phyloP scores from a whole-genome alignment of 1,140 invertebrate species.

The Pinna nobilis region DNA sequence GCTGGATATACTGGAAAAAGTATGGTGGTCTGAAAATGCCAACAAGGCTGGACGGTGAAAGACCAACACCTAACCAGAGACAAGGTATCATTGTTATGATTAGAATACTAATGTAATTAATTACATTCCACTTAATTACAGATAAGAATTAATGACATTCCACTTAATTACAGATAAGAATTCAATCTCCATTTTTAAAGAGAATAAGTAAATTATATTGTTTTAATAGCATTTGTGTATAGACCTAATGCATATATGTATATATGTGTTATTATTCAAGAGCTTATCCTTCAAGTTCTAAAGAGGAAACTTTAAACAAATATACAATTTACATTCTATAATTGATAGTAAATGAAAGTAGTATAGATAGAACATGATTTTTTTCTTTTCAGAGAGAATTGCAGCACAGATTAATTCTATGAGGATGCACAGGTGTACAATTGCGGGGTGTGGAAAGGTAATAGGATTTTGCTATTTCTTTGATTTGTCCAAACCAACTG shows the following conservation, averaged over 20 bases:
- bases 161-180: too few relatives aligned
- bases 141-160: too few relatives aligned
- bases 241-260: neutral
- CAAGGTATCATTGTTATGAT: conserved; percentile 59
- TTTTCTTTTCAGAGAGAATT: conserved; percentile 70
- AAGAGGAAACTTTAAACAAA: neutral
- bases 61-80: conserved; percentile 70
- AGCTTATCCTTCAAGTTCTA: neutral
- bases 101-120: neutral
- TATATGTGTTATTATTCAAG: neutral
- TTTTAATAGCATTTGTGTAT: too few relatives aligned
- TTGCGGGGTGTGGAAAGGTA: conserved; percentile 90
- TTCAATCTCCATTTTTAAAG: too few relatives aligned
- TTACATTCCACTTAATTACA: neutral
- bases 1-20: conserved; percentile 99
- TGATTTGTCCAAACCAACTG: too few relatives aligned
- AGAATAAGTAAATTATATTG: too few relatives aligned
- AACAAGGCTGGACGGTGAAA: conserved; percentile 75
- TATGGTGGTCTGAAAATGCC: conserved; percentile 93
- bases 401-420: conserved; percentile 79
- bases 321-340: neutral
- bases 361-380: too few relatives aligned
- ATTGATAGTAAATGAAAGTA: too few relatives aligned
- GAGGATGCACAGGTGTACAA: conserved; percentile 90
- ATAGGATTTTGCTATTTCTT: too few relatives aligned